Evolutionary conservation across 1,140 invertebrate species (phyloP).

Genomic region (Meloidogyne floridensis): DNA sequence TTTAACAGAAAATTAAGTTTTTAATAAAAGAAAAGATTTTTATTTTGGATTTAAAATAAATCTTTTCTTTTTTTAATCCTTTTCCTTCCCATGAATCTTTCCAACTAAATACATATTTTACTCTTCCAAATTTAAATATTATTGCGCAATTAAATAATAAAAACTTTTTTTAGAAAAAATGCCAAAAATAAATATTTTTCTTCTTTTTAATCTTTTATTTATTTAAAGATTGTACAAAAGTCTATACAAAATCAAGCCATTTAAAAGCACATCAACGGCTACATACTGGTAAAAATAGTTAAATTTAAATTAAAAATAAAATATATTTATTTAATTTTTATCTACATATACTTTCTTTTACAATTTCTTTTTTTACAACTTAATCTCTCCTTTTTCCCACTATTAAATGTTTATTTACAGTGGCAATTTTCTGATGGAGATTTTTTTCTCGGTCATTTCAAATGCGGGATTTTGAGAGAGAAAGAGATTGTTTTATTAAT

Average conservation of each 20-base stretch:
- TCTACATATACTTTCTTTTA: not conserved
- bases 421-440: not conserved
- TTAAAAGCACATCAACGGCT: conserved; percentile 95
- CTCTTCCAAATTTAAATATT: not conserved
- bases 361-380: not conserved
- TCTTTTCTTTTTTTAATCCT: not conserved
- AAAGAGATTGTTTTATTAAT: not conserved
- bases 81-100: not conserved
- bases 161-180: not conserved
- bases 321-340: not conserved
- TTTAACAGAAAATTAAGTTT: too few relatives aligned
- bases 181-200: not conserved
- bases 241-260: conserved; percentile 98
- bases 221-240: conserved; percentile 87
- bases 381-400: not conserved
- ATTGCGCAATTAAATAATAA: not conserved
- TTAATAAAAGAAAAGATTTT: not conserved
- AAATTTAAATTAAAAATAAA: not conserved
- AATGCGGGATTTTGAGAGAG: not conserved
- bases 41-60: not conserved
- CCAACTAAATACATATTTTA: too few relatives aligned
- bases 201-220: not conserved
- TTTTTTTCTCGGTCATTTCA: not conserved
- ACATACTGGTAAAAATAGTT: conserved; percentile 83
- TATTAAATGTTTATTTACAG: not conserved